phyloP scores from a whole-genome alignment of 2,113 vertebrate genomes.

The Mohoua ochrocephala region DNA sequence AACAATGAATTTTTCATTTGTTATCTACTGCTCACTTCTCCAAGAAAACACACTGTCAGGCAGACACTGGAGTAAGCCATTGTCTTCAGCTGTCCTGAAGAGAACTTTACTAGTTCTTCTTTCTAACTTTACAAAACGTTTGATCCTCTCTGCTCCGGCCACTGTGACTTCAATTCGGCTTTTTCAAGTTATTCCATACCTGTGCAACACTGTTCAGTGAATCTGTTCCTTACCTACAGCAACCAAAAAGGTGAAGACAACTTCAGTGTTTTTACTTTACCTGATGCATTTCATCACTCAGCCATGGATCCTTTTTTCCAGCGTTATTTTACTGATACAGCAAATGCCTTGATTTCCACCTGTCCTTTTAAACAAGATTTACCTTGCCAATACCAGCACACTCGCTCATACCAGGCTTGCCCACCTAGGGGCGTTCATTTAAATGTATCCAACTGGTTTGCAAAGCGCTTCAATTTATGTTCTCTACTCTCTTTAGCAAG shows the following conservation, averaged over 20 bases:
- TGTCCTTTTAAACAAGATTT: not conserved
- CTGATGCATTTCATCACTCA: not conserved
- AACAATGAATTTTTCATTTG: not conserved
- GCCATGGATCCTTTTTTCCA: not conserved
- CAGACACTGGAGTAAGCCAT: not conserved
- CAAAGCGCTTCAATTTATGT: not conserved
- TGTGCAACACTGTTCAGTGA: not conserved
- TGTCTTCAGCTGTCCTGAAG: not conserved
- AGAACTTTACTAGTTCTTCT: not conserved
- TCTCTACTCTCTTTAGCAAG: not conserved
- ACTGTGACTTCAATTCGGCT: not conserved
- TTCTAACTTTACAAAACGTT: not conserved
- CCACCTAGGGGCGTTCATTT: not conserved
- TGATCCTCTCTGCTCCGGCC: not conserved
- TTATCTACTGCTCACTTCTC: not conserved
- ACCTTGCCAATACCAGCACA: not conserved
- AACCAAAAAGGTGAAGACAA: not conserved
- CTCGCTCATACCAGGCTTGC: not conserved
- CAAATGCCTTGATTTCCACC: not conserved
- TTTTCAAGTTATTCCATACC: not conserved
- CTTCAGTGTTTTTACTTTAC: not conserved
- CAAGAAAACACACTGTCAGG: not conserved
- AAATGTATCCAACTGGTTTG: not conserved
- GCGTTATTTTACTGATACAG: not conserved
- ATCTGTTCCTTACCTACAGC: not conserved